Conservation (phyloP, 2,888 invertebrate genomes). For the Drosophila rellima region DNA sequence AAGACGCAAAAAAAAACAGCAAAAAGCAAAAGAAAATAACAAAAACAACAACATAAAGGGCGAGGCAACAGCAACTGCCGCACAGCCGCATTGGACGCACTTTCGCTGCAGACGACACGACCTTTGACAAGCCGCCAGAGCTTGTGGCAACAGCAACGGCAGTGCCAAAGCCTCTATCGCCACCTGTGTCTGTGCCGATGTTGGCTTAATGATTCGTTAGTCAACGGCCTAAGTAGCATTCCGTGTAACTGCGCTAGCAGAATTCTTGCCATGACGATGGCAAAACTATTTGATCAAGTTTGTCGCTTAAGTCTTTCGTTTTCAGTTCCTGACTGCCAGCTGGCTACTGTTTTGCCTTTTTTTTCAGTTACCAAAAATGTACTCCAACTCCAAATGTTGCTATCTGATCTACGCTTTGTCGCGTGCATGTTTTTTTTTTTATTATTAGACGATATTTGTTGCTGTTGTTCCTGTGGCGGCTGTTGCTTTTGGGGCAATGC, state of each 20-base stretch:
- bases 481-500: constrained; percentile 34
- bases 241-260: constrained; percentile 30
- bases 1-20: constrained; percentile 7
- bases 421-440: constrained; percentile 55
- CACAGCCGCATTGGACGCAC: constrained; percentile 52
- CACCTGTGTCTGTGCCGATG: not conserved
- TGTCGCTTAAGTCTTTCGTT: constrained; percentile 51
- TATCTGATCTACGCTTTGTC: constrained; percentile 65
- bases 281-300: constrained; percentile 44
- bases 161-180: constrained; percentile 12
- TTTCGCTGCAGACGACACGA: constrained; percentile 66
- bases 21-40: not conserved
- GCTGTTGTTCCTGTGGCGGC: not conserved
- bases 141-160: constrained; percentile 43
- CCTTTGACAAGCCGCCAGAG: constrained; percentile 71
- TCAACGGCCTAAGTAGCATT: constrained; percentile 33
- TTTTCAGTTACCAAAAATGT: constrained; percentile 30
- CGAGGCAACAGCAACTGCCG: constrained; percentile 22
- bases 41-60: constrained; percentile 31
- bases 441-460: constrained; percentile 1
- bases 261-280: constrained; percentile 40
- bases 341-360: constrained; percentile 19
- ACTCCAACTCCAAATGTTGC: constrained; percentile 34
- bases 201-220: constrained; percentile 16
- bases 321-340: constrained; percentile 27